These are phyloP conservation scores for Sturnira hondurensis DNA, from an alignment of 2,113 vertebrate genomes.

Conservation along the genomic window DNA sequence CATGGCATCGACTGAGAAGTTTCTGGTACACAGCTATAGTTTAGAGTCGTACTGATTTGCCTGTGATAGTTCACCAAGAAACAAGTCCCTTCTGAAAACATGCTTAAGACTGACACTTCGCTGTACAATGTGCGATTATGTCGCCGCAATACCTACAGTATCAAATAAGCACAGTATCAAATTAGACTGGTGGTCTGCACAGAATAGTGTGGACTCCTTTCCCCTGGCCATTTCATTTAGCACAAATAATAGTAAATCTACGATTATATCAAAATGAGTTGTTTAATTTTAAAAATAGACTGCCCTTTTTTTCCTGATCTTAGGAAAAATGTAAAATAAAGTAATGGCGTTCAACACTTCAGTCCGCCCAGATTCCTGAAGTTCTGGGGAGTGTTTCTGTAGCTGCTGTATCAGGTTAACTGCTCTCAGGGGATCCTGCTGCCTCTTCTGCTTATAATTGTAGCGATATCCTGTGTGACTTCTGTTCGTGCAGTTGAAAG, in stretches of 20 bases:
- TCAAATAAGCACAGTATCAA: too few relatives aligned
- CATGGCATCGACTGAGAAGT: neutral
- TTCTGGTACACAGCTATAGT: neutral
- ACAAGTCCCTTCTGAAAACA: neutral
- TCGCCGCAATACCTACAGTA: neutral
- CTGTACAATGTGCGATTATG: neutral
- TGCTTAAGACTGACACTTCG: neutral
- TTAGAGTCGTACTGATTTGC: neutral
- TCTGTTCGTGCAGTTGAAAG: neutral
- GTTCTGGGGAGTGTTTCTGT: neutral
- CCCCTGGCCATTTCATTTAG: too few relatives aligned
- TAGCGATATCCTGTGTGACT: neutral
- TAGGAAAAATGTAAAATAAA: neutral
- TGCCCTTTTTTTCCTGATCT: neutral
- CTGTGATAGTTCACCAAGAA: neutral
- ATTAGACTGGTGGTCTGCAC: neutral
- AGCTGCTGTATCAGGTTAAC: neutral
- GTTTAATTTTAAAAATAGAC: neutral
- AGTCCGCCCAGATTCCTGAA: neutral
- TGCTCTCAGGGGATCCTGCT: neutral
- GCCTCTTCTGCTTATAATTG: neutral
- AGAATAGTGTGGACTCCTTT: neutral
- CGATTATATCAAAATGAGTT: neutral
- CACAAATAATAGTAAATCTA: neutral
- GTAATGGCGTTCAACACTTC: neutral